Percentiles rank a stretch among this genome's conserved stretches.
Conservation (phyloP, 2,113 vertebrate genomes). For the Hydropotes inermis region DNA sequence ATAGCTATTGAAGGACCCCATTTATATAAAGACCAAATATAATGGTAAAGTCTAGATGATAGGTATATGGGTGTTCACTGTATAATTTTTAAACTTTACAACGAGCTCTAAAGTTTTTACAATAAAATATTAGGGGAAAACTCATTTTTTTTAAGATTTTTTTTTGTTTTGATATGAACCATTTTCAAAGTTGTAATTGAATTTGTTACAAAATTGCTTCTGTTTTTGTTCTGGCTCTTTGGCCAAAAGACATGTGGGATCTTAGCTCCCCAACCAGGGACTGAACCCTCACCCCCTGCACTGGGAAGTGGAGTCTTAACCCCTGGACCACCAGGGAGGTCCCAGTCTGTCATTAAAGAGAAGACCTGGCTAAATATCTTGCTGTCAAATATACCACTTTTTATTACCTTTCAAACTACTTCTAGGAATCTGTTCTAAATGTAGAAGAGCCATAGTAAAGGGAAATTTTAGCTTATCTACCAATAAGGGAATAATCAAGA, state of each 20-base stretch:
- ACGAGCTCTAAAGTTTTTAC: background rate
- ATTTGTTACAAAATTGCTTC: background rate
- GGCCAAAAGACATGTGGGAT: fast-evolving
- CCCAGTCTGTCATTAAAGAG: background rate
- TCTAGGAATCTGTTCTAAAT: background rate
- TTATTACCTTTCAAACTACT: background rate
- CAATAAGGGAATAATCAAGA: background rate
- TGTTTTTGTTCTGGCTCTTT: background rate
- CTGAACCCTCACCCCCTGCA: background rate
- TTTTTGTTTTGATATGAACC: background rate
- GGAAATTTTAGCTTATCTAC: background rate
- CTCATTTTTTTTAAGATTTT: background rate
- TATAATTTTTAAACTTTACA: background rate
- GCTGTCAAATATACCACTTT: background rate
- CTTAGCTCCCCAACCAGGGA: background rate
- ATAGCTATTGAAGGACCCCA: background rate
- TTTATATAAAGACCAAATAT: background rate
- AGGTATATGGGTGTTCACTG: background rate
- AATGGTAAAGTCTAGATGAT: background rate
- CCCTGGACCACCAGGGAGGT: background rate
- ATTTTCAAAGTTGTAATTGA: background rate
- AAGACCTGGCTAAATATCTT: background rate
- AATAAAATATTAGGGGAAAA: background rate
- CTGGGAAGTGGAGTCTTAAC: background rate
- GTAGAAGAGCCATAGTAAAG: background rate